phyloP scores from a whole-genome alignment of 2,797 vertebrate species.

The Steatocranus sp. region DNA sequence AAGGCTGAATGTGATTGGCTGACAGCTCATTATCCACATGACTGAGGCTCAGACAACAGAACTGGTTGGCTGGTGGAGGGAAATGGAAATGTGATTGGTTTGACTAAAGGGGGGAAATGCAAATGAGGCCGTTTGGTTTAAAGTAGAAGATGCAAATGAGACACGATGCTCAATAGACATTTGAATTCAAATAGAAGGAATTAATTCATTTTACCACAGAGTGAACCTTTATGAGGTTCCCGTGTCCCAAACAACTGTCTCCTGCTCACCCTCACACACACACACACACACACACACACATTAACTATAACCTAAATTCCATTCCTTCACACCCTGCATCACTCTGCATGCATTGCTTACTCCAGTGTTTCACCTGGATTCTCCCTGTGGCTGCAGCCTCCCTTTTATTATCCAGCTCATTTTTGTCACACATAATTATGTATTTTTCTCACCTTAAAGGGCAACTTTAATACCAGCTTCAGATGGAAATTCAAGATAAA shows the following conservation, averaged over 20 bases:
- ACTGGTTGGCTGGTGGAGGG: constrained; percentile 46
- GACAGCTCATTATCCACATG: constrained; percentile 52
- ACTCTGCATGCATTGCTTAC: neutral
- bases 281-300: neutral
- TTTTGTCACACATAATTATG: neutral
- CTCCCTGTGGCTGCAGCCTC: neutral
- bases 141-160: constrained; percentile 55
- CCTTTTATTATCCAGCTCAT: neutral
- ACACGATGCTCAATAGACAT: constrained; percentile 30
- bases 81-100: neutral
- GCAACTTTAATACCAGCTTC: neutral
- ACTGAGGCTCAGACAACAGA: constrained; percentile 45
- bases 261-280: neutral
- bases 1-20: constrained; percentile 34
- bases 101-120: constrained; percentile 21
- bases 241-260: neutral
- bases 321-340: neutral
- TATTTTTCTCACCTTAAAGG: neutral
- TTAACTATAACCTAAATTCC: neutral
- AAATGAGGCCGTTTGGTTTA: constrained; percentile 37
- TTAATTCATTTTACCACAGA: constrained; percentile 30
- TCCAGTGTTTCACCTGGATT: neutral
- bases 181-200: constrained; percentile 55
- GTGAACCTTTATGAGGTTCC: constrained; percentile 17
- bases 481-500: neutral